Conservation (phyloP, 2,797 vertebrate species). For the Lepilemur ruficaudatus region DNA sequence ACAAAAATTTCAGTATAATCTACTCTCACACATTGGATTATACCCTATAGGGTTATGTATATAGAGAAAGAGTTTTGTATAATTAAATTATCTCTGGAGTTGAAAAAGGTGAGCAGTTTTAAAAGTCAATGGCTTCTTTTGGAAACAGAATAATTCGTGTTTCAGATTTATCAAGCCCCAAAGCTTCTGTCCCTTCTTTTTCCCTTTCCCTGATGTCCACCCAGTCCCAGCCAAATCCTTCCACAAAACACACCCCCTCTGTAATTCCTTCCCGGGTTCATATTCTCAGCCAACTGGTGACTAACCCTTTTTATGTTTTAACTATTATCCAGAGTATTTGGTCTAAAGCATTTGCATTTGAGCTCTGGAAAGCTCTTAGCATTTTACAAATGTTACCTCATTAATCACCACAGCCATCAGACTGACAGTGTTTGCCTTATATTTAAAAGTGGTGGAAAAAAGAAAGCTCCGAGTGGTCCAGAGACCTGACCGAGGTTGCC, state of each 20-base stretch:
- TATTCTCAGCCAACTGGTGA: conserved; percentile 68
- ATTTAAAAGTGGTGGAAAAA: conserved; percentile 45
- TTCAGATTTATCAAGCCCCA: conserved; percentile 1
- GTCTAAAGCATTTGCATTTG: conserved; percentile 66
- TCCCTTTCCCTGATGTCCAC: background rate
- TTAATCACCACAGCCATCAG: conserved; percentile 64
- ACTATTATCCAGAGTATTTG: conserved; percentile 72
- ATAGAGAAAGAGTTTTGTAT: background rate
- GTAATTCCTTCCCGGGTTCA: conserved; percentile 26
- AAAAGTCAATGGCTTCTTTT: background rate
- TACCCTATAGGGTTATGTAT: background rate
- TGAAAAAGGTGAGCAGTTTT: background rate
- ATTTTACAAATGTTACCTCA: conserved; percentile 75
- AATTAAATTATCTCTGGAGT: conserved; percentile 34
- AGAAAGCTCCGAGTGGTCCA: background rate
- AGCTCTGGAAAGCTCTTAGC: conserved; percentile 64
- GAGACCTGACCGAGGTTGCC: background rate
- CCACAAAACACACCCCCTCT: conserved; percentile 25
- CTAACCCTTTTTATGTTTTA: conserved; percentile 71
- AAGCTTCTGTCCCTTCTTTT: background rate
- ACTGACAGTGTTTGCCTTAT: conserved; percentile 54
- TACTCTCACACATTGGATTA: background rate
- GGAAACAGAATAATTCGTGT: background rate
- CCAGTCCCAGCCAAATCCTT: background rate
- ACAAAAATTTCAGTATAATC: background rate